Percentiles rank a stretch among this genome's conserved stretches.
These are phyloP conservation scores for Chelon labrosus DNA, from an alignment of 2,797 vertebrate species.

Conservation along the genomic window DNA sequence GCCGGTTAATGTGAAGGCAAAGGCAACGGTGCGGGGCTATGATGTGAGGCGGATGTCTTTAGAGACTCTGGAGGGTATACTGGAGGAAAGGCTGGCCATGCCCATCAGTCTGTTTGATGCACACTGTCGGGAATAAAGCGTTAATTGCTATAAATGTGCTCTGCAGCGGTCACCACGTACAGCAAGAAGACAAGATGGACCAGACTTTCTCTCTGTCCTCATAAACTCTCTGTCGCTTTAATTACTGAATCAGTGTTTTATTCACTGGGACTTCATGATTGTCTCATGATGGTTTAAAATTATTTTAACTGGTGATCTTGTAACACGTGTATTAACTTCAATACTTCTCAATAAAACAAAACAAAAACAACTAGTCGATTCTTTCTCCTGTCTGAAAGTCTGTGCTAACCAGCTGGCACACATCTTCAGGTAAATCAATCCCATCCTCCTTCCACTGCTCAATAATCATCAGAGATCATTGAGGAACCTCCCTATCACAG, in stretches of 20 bases:
- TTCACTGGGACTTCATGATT: neutral
- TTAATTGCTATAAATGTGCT: constrained; percentile 1
- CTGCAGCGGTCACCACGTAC: neutral
- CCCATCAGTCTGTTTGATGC: constrained; percentile 64
- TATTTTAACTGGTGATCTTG: neutral
- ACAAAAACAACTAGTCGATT: no score
- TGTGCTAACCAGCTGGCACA: no score
- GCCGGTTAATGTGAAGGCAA: constrained; percentile 44
- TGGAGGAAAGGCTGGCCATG: constrained; percentile 58
- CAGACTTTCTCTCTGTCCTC: neutral
- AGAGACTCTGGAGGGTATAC: constrained; percentile 62
- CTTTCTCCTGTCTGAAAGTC: no score
- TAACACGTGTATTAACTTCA: neutral
- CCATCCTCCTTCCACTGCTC: no score
- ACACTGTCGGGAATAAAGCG: constrained; percentile 43
- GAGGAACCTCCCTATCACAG: no score
- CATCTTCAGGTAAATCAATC: no score
- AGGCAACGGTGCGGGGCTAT: constrained; percentile 45
- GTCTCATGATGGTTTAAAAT: neutral
- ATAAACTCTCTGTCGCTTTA: neutral
- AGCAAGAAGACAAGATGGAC: no score
- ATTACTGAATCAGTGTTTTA: neutral
- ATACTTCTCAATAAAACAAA: constrained; percentile 3
- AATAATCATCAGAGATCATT: no score
- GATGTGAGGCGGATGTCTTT: constrained; percentile 73